A percentile compares a stretch with the other conserved stretches of the same genome.
Evolutionary conservation across 2,113 vertebrate species (phyloP).

Genomic region (Saimiri boliviensis): DNA sequence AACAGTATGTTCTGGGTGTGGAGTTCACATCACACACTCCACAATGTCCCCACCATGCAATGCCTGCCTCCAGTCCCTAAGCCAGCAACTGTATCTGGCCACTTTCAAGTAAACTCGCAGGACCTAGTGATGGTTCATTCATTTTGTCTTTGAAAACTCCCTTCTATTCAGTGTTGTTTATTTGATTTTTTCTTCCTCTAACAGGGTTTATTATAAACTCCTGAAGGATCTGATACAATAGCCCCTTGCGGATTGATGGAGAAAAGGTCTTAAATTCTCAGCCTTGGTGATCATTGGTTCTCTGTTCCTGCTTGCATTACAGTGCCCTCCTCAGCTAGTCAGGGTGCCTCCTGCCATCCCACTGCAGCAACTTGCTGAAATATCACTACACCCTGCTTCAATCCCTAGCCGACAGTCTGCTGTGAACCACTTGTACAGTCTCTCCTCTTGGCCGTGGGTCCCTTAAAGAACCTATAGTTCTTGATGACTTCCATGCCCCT

Average conservation of each 20-base stretch:
- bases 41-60: rapidly evolving
- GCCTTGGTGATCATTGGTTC: background rate
- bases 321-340: background rate
- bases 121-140: background rate
- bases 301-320: background rate
- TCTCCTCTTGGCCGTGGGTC: background rate
- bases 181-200: background rate
- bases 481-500: background rate
- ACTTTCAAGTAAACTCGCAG: background rate
- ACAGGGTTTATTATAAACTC: background rate
- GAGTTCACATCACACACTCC: background rate
- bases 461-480: background rate
- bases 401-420: background rate
- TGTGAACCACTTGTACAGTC: background rate
- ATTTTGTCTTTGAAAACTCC: background rate
- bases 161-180: background rate
- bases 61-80: too few relatives aligned
- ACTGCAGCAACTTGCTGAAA: background rate
- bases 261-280: background rate
- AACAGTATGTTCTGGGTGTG: background rate
- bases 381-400: too few relatives aligned
- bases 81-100: background rate
- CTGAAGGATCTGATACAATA: background rate
- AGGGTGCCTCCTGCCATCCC: background rate
- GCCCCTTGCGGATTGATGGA: background rate